Evolutionary conservation across 2,888 invertebrate species (phyloP).

Genomic region (Gastrophysa polygoni): DNA sequence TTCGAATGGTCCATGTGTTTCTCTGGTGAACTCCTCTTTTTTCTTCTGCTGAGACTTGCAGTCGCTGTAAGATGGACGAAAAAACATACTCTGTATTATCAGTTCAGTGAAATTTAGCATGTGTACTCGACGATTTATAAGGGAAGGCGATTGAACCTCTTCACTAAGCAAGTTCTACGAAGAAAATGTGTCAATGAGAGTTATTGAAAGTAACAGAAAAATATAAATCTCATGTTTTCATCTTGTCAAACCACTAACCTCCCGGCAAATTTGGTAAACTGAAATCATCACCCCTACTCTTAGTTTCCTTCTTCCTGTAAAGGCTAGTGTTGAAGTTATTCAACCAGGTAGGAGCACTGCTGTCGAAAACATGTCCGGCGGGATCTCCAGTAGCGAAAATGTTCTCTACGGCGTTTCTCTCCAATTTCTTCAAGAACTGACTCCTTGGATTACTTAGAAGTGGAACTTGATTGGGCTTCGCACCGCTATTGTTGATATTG

Average conservation of each 20-base stretch:
- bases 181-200: no score
- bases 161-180: no score
- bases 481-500: constrained; percentile 37
- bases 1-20: constrained; percentile 41
- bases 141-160: no score
- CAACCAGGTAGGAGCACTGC: constrained; percentile 41
- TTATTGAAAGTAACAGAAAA: no score
- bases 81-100: not conserved
- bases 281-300: constrained; percentile 59
- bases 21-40: constrained; percentile 50
- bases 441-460: constrained; percentile 45
- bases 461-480: constrained; percentile 40
- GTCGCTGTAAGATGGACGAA: constrained; percentile 45
- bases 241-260: constrained; percentile 61
- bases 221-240: no score
- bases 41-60: constrained; percentile 51
- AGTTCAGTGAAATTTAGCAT: no score
- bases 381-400: constrained; percentile 43
- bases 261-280: constrained; percentile 68
- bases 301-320: constrained; percentile 43
- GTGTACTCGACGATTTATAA: no score
- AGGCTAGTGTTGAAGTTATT: constrained; percentile 36
- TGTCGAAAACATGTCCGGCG: constrained; percentile 23
- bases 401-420: constrained; percentile 45
- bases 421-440: constrained; percentile 50